Evolutionary conservation across 2,888 invertebrate genomes (phyloP).

Genomic region (Xanthostigma xanthostigma): DNA sequence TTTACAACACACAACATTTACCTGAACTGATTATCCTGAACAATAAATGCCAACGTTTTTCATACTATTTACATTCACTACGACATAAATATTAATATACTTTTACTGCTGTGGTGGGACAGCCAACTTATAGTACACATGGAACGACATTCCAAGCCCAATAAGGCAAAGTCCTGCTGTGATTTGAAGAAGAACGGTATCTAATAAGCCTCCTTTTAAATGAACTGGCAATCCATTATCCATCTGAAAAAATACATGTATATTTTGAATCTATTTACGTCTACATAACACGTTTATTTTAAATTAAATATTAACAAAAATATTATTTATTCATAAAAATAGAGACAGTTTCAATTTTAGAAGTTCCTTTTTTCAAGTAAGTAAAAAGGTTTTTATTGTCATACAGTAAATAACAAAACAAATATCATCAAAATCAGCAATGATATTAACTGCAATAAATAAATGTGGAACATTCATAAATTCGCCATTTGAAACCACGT

Average conservation of each 20-base stretch:
- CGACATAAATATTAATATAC: background rate
- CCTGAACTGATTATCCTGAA: conserved; percentile 19
- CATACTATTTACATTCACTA: background rate
- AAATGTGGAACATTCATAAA: no score
- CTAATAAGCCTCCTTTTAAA: conserved; percentile 40
- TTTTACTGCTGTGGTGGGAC: conserved; percentile 14
- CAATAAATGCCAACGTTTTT: conserved; percentile 32
- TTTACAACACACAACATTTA: no score
- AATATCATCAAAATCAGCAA: no score
- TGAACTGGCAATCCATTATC: conserved; percentile 41
- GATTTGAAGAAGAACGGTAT: conserved; percentile 30
- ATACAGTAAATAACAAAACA: no score
- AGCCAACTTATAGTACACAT: conserved; percentile 19
- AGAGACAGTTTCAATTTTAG: no score
- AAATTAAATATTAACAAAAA: no score
- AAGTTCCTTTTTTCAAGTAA: no score
- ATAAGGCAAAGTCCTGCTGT: conserved; percentile 25
- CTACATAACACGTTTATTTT: background rate
- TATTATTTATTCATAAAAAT: no score
- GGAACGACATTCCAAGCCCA: conserved; percentile 22
- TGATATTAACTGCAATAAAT: no score
- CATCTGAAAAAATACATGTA: conserved; percentile 27
- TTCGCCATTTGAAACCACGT: no score
- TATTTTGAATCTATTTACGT: background rate
- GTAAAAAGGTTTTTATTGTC: no score